These are phyloP conservation scores for Thermophis baileyi DNA, from an alignment of 2,113 vertebrate species.

Conservation along the genomic window DNA sequence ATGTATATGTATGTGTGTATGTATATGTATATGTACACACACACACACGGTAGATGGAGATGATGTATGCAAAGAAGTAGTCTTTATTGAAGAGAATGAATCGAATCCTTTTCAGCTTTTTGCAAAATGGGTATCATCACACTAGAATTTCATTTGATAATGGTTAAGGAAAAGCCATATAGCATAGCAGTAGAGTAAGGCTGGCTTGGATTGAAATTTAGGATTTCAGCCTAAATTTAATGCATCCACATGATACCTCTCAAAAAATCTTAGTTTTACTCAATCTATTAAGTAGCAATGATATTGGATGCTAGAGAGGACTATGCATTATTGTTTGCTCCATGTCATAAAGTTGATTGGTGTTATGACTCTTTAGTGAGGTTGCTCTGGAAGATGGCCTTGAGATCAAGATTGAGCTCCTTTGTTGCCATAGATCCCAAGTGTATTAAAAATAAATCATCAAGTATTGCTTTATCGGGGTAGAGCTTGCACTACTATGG, in stretches of 20 bases:
- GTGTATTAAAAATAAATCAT: background rate
- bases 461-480: background rate
- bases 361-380: background rate
- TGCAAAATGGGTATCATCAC: background rate
- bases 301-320: background rate
- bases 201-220: background rate
- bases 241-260: background rate
- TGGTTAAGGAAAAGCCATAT: background rate
- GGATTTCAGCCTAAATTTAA: background rate
- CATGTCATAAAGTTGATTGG: background rate
- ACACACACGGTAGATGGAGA: too few relatives aligned
- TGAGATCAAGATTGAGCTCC: background rate
- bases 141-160: background rate
- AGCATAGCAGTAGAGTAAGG: background rate
- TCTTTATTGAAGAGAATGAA: background rate
- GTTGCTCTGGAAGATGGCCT: background rate
- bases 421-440: background rate
- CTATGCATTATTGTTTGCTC: background rate
- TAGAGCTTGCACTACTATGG: conserved; percentile 35
- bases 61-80: background rate
- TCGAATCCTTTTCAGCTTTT: background rate
- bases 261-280: background rate
- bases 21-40: too few relatives aligned
- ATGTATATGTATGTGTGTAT: too few relatives aligned
- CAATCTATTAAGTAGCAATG: background rate